Conservation (phyloP, 2,888 invertebrate genomes). For the Rhabditophanes sp. region DNA sequence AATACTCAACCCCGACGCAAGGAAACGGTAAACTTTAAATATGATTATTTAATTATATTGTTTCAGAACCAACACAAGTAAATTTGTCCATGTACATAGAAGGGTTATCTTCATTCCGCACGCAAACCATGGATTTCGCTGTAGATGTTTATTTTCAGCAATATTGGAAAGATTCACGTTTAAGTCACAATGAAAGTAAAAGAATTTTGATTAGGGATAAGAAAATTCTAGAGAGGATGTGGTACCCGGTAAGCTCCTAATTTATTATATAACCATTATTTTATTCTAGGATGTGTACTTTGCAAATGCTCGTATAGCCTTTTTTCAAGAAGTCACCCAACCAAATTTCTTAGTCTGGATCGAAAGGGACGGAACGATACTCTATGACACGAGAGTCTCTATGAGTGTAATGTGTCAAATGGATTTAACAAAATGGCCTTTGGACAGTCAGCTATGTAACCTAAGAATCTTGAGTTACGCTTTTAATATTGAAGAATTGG, state of each 20-base stretch:
- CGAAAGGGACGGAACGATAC: conserved; percentile 20
- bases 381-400: conserved; percentile 22
- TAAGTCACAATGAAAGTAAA: conserved; percentile 18
- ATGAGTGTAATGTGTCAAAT: conserved; percentile 22
- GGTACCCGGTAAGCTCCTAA: conserved; percentile 14
- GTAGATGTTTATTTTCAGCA: conserved; percentile 44
- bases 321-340: conserved; percentile 23
- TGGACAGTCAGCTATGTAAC: conserved; percentile 9
- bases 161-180: conserved; percentile 16
- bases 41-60: neutral
- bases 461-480: conserved; percentile 7
- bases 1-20: conserved; percentile 40
- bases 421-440: conserved; percentile 12
- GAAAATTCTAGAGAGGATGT: conserved; percentile 14
- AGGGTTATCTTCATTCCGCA: conserved; percentile 41
- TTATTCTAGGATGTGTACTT: conserved; percentile 4
- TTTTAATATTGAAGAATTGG: conserved; percentile 20
- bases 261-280: neutral
- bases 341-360: conserved; percentile 24
- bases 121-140: conserved; percentile 37
- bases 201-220: conserved; percentile 15
- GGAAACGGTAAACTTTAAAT: conserved; percentile 12
- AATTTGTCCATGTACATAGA: conserved; percentile 43
- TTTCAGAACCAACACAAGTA: conserved; percentile 24
- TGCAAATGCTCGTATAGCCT: conserved; percentile 17